These are phyloP conservation scores for Hippolais icterina DNA, from an alignment of 2,113 vertebrate species.

Conservation along the genomic window DNA sequence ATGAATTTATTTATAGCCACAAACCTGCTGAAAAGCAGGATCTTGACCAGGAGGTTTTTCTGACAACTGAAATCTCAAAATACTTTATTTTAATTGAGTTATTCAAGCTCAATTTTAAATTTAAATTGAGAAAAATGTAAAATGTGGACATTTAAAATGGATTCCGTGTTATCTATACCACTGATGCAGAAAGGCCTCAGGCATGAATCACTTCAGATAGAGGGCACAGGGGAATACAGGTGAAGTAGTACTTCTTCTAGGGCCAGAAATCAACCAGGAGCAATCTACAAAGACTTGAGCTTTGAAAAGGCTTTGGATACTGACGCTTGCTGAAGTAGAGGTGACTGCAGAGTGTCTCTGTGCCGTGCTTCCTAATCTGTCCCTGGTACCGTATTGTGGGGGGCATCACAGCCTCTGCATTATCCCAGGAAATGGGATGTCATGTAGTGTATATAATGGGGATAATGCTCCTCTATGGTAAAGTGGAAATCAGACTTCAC, in stretches of 20 bases:
- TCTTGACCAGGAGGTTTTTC: background rate
- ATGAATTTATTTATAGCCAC: background rate
- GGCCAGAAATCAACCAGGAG: background rate
- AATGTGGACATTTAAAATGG: background rate
- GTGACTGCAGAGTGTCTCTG: background rate
- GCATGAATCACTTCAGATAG: background rate
- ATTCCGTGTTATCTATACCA: background rate
- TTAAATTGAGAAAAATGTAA: background rate
- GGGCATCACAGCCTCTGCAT: accelerated
- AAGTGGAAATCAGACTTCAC: background rate
- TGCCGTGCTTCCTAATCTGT: background rate
- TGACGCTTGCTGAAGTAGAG: background rate
- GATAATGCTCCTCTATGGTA: background rate
- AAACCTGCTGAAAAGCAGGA: background rate
- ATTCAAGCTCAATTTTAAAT: background rate
- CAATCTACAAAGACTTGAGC: background rate
- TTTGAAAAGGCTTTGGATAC: background rate
- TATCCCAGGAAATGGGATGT: background rate
- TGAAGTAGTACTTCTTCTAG: background rate
- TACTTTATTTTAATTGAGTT: background rate
- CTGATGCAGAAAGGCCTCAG: background rate
- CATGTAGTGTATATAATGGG: background rate
- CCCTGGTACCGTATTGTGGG: background rate
- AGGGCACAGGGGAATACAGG: background rate
- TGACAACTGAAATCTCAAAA: background rate